Evolutionary conservation across 2,888 invertebrate genomes (phyloP), one percentile per base, ranked within the genome.

Genomic region (Mesoligia furuncula): DNA sequence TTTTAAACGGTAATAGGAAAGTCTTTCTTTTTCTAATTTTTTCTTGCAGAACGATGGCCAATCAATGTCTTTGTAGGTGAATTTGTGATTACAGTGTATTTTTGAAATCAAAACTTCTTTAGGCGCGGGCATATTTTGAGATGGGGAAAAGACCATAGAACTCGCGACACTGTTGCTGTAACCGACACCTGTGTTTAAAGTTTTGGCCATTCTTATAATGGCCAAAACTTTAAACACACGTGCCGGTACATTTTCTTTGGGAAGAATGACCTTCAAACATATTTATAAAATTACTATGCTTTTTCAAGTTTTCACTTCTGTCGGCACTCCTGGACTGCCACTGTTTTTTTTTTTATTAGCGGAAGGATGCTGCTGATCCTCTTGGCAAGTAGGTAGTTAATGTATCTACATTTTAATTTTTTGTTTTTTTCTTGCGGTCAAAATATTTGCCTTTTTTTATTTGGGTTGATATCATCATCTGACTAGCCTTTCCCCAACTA

Each of bases 1-100:
- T 79, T 59, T 24, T 15, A 79, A 66, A 45, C n/a, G 27, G 42
- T 54, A 77, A 61, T 42, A 20, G 31, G 36, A n/a, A 31, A 51
- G 8, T 39, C 11, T 45, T 27, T n/a, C 20, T 42, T 54, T 45
- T 45, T 54, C 6, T 31, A 2, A 31, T 68, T 42, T 67, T 11
- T 62, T 67, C 27, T 13, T 2, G 13, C 4, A 27, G 31, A 48
- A 48, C 20, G 27, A 45, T 20, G 20, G 31, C n/a, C 24, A 64
- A 39, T 24, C 39, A 24, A 64, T 36, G 8, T 64, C 7, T 64
- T n/a, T 64, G 15, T 4, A 15, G 8, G 5, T 36, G 20, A 9
- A 36, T 42, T 65, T 42, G n/a, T n/a, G n/a, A 65, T 42, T 11
- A 17, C 9, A 42, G 9, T 65, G 9, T 65, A 20, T 45, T 66